These are phyloP conservation scores for Eidolon dupreanum DNA, from an alignment of 2,797 vertebrate species.

Conservation along the genomic window DNA sequence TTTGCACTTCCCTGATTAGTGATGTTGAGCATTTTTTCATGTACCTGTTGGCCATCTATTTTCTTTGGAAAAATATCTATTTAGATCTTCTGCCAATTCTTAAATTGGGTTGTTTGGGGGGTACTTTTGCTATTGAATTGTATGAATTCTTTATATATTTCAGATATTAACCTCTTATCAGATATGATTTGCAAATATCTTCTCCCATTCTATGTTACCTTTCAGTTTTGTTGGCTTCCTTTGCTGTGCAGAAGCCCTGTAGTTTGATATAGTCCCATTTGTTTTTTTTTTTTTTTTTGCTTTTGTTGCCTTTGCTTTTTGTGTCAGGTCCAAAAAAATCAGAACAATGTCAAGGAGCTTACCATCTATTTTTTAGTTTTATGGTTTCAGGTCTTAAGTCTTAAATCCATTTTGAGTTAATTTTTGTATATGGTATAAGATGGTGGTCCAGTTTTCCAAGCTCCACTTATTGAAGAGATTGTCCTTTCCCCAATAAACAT, in stretches of 20 bases:
- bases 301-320: too few species aligned
- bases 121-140: neutral
- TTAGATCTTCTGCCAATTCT: neutral
- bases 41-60: neutral
- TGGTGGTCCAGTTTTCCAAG: neutral
- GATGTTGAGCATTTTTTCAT: neutral
- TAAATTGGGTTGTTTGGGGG: neutral
- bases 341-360: neutral
- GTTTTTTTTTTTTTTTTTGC: neutral
- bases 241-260: neutral
- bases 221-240: neutral
- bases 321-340: neutral
- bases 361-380: neutral
- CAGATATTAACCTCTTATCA: neutral
- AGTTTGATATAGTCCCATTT: neutral
- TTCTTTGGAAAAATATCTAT: neutral
- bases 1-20: neutral
- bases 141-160: neutral
- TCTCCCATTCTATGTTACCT: neutral
- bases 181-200: neutral
- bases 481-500: neutral
- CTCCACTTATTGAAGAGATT: neutral
- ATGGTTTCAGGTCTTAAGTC: neutral
- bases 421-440: neutral
- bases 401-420: neutral